Base-by-base conservation (phyloP, 2,888 invertebrate species). In the Chalcosyrphus nemorum region DNA sequence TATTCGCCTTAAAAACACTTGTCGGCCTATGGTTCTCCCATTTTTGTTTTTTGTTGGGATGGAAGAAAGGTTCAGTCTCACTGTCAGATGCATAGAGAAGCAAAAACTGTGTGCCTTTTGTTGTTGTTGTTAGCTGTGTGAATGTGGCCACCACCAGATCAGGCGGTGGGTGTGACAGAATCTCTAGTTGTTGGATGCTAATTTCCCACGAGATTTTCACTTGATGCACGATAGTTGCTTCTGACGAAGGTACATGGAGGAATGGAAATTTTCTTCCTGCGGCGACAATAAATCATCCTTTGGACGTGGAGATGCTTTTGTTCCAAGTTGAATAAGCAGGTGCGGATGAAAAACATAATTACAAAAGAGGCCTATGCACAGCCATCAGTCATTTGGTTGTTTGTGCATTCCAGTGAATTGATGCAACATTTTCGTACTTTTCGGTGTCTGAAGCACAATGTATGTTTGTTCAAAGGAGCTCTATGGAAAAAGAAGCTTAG, bases 1-100 rank as follows among this genome's bases (percentile, higher is more conserved):
- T 80, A 70, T 80, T 84, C 70, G 63, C 80, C 74, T 84, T 80
- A 38, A 82, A 84, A 74, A 70, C 84, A 80, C 65, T 80, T 80
- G 68, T 78, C 78, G 56, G 72, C 17, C 13, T 61, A 78, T 82
- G 54, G 78, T 61, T 66, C 57, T 56, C 59, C 19, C n/a, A n/a
- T n/a, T n/a, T n/a, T n/a, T n/a, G n/a, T 54, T 11, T 21, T 41
- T 65, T 47, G 35, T 47, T 59, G n/a, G n/a, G 29, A 7, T 45
- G n/a, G 45, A 3, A 47, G 47, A 63, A n/a, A 19, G 56, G 32
- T 35, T 56, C 27, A 54, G 43, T 68, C 17, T 13, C 47, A n/a
- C 24, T 19, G 47, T 71, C 57, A 47, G 57, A 13, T 77, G 77
- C 52, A 77, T 71, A 61, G 38, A 41, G 21, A 24, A 61, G 50